Conservation (phyloP, 2,797 vertebrate genomes). For the Hapalemur alaotrensis region DNA sequence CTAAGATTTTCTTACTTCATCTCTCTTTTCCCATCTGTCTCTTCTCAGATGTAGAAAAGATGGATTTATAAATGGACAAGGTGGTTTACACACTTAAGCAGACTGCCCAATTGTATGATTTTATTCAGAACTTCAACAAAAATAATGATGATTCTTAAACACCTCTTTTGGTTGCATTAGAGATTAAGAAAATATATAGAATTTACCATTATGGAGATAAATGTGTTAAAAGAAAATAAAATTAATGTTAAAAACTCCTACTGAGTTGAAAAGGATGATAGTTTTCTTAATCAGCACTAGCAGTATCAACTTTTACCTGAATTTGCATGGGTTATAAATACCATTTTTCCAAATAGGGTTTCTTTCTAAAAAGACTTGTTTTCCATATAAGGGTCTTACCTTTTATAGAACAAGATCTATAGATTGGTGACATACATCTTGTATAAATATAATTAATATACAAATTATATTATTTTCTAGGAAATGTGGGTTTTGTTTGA, state of each 20-base stretch:
- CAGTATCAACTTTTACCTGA: not conserved
- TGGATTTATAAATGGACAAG: not conserved
- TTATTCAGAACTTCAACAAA: not conserved
- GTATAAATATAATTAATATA: conserved; percentile 11
- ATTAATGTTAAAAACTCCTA: not conserved
- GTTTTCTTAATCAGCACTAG: not conserved
- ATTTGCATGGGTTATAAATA: not conserved
- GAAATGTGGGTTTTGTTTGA: conserved; percentile 33
- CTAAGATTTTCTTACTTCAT: not conserved
- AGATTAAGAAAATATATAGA: conserved; percentile 6
- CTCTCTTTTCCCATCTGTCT: not conserved
- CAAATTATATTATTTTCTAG: conserved; percentile 24
- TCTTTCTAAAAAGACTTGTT: not conserved
- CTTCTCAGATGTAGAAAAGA: not conserved
- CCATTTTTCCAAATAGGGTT: not conserved
- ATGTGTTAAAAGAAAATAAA: conserved; percentile 26
- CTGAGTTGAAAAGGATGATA: not conserved
- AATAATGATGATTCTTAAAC: not conserved
- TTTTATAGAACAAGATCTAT: conserved; percentile 6
- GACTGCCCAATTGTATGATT: not conserved
- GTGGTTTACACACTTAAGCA: not conserved
- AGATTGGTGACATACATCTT: not conserved
- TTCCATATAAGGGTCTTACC: not conserved
- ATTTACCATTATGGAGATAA: not conserved
- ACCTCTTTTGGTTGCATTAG: not conserved